Percentiles rank a stretch among this genome's conserved stretches.
Evolutionary conservation across 2,888 invertebrate species (phyloP).

Genomic region (Prostheceraeus crozeri): DNA sequence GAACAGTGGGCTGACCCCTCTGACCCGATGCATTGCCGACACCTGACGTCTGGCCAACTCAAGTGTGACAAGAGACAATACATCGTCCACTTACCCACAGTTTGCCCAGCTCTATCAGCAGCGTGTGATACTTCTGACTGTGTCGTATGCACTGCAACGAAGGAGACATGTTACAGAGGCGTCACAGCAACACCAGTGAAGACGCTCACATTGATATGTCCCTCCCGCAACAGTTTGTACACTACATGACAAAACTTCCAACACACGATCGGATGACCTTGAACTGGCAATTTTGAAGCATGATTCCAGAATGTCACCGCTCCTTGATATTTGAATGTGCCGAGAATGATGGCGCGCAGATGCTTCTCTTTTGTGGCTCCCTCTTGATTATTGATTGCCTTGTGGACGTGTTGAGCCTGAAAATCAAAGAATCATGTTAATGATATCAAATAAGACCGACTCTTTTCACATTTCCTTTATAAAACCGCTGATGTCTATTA

Average conservation of each 20-base stretch:
- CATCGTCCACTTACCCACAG: too few species aligned
- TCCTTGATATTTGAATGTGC: constrained; percentile 84
- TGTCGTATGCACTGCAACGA: too few species aligned
- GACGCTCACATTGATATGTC: constrained; percentile 75
- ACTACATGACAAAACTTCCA: constrained; percentile 99
- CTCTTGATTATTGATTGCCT: constrained; percentile 84
- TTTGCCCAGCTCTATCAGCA: too few species aligned
- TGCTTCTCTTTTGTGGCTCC: constrained; percentile 96
- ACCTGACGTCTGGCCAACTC: too few species aligned
- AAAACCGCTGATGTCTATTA: too few species aligned
- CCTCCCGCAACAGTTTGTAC: constrained; percentile 88
- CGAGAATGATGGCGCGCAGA: constrained; percentile 76
- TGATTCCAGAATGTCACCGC: constrained; percentile 81
- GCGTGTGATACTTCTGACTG: too few species aligned
- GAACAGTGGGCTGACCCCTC: too few species aligned
- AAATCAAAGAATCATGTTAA: constrained; percentile 54
- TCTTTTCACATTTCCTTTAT: too few species aligned
- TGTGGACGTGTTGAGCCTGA: constrained; percentile 76
- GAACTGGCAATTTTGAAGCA: constrained; percentile 67
- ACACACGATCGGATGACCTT: constrained; percentile 86
- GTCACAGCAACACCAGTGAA: neutral
- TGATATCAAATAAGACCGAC: too few species aligned
- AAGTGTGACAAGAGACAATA: too few species aligned
- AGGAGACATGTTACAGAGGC: too few species aligned
- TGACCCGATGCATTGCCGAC: too few species aligned